Conservation (phyloP, 1,140 invertebrate species). For the Pseudomyrmex cubaensis region DNA sequence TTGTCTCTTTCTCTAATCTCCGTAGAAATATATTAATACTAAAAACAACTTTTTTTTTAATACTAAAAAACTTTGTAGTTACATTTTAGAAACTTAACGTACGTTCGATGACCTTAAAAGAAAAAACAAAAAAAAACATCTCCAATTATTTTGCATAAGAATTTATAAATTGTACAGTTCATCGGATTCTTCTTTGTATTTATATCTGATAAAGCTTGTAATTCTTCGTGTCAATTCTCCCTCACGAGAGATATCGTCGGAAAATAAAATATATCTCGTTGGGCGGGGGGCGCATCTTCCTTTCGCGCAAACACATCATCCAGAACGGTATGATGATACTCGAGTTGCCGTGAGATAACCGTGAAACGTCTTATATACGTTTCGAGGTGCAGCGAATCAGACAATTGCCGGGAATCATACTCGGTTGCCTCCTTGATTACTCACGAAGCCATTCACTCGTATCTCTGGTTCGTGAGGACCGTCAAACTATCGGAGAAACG, state of each 20-base stretch:
- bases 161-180: background rate
- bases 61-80: slow-evolving; percentile 2
- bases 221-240: too few relatives aligned
- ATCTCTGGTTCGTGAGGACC: slow-evolving; percentile 32
- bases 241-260: background rate
- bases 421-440: slow-evolving; percentile 57
- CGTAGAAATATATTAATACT: slow-evolving; percentile 21
- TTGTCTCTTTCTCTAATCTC: slow-evolving; percentile 8
- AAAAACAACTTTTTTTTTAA: too few relatives aligned
- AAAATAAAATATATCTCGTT: slow-evolving; percentile 5
- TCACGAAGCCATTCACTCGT: slow-evolving; percentile 59
- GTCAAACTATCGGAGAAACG: slow-evolving; percentile 3
- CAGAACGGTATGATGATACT: background rate
- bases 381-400: slow-evolving; percentile 49
- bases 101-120: background rate
- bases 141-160: background rate
- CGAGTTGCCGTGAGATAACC: slow-evolving; percentile 16
- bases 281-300: too few relatives aligned
- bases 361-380: slow-evolving; percentile 1
- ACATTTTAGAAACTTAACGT: background rate
- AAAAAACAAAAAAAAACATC: background rate
- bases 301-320: slow-evolving; percentile 17
- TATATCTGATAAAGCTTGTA: background rate
- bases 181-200: background rate
- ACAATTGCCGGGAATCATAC: slow-evolving; percentile 60